Base-by-base conservation (phyloP, 2,113 vertebrate genomes). In the Lucifuga dentata region DNA sequence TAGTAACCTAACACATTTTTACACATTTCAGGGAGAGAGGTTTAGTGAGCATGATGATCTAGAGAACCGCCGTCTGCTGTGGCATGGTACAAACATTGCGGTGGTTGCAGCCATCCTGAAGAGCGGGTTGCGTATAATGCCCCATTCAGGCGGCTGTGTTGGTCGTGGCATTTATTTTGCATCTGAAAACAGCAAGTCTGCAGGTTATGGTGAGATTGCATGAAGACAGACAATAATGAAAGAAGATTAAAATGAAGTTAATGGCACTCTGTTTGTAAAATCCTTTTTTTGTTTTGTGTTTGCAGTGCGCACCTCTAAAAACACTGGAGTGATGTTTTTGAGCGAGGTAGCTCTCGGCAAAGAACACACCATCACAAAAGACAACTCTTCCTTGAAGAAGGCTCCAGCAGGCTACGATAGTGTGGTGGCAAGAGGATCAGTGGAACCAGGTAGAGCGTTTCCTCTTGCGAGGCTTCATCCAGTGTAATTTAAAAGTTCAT, bases 81-180 rank as follows among this genome's bases (percentile, higher is more conserved):
- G 97, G 97, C 95, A 98, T 0, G 95, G 97, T 8, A 99, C 96
- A 59, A 96, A 93, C 0, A 87, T 96, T 74, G 97, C 96, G 0
- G 93, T 95, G 69, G 91, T 98, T 1, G 96, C 92, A 0, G 95
- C 96, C 24, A 98, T 98, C 76, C 91, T 99, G 68, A 97, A 94
- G 88, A 95, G 92, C 0, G 95, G 97, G 2, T 92, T 99, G 60
- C 93, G 94, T 43, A 97, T 99, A 75, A 96, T 97, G 96, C 95
- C 96, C 0, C 95, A 97, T 69, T 96, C 95, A 0, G 95, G 97
- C 0, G 95, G 96, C 1, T 91, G 94, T 0, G 94, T 96, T 10
- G 97, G 97, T 68, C 83, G 78, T 10, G 96, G 96, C 16, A 95
- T 98, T 70, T 99, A 96, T 88, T 99, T 97, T 0, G 94, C 96